These are phyloP conservation scores for Litoditis marina DNA, from an alignment of 2,888 invertebrate genomes.

Conservation along the genomic window DNA sequence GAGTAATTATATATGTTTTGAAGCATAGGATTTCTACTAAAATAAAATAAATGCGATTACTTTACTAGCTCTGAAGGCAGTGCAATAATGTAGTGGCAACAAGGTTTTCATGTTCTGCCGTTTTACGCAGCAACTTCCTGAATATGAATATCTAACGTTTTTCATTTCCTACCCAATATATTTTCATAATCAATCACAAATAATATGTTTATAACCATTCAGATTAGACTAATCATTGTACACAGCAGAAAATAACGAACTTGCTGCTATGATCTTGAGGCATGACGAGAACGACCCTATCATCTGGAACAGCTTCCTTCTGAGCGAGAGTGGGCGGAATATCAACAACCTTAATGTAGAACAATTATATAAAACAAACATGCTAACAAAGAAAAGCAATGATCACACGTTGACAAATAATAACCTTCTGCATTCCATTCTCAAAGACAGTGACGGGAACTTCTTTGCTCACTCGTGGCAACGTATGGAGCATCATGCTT, in stretches of 20 bases:
- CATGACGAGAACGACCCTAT: conserved; percentile 31
- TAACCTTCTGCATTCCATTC: conserved; percentile 5
- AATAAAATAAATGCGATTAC: too few relatives aligned
- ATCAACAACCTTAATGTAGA: conserved; percentile 1
- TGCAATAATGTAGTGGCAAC: background rate
- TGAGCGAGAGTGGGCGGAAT: background rate
- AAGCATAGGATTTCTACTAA: too few relatives aligned
- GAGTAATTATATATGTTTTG: conserved; percentile 1
- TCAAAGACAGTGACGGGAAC: conserved; percentile 4
- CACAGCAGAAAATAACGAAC: background rate
- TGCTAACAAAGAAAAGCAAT: background rate
- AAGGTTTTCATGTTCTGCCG: too few relatives aligned
- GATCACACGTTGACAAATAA: background rate
- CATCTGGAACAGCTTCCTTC: conserved; percentile 24
- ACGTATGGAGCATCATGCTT: conserved; percentile 2
- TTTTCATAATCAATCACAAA: too few relatives aligned
- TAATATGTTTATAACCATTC: too few relatives aligned
- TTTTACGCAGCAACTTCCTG: too few relatives aligned
- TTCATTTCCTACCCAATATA: too few relatives aligned
- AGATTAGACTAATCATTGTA: too few relatives aligned
- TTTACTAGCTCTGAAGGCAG: background rate
- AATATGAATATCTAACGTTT: too few relatives aligned
- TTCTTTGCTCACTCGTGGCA: conserved; percentile 1
- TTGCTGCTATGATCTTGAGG: conserved; percentile 26
- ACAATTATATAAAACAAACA: background rate